Evolutionary conservation across 2,113 vertebrate genomes (phyloP), one percentile per base, ranked within the genome.

Genomic region (Gasterosteus nipponicus): DNA sequence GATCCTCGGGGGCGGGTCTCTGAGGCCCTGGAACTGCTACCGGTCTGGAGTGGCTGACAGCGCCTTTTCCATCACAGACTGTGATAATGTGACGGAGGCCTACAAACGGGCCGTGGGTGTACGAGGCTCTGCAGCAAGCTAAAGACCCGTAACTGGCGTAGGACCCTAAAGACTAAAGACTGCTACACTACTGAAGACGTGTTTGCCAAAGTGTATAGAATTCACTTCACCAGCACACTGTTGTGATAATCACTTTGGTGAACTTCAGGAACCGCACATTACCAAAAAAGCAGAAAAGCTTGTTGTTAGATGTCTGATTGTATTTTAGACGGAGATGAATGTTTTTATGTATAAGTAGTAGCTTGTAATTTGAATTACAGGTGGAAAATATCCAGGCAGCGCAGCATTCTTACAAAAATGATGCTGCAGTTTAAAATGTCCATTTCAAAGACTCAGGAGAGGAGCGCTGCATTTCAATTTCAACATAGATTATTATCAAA

Each of bases 41-140:
- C 89, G 81, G 84, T 82, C 73, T 11, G 92, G 65, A 16, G 91
- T 88, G 78, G 86, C 6, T 66, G 92, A 83, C 92, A 97, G 94
- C 66, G 93, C 92, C 87, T 96, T 92, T 87, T 96, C 87, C 16
- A 95, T 94, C 79, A 91, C 76, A 0, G 94, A 95, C 88, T 95
- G 96, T 33, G 96, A 94, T 73, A 89, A 92, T 0, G 93, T 93
- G 42, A 91, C 94, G 0, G 90, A 94, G 65, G 85, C 89, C 42
- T 96, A 95, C 87, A 94, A 92, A 47, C 91, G 90, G 4, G 94
- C 94, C 0, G 10, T 94, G 80, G 77, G 91, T 3, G 60, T 93
- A 35, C 72, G 90, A 63, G 80, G 88, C 16, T 89, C 96, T 49
- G 81, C 94, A 77, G 78, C 93, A 66, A 95, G 94, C 89, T 96